phyloP scores from a whole-genome alignment of 2,797 vertebrate genomes.

The Pangasius djambal region DNA sequence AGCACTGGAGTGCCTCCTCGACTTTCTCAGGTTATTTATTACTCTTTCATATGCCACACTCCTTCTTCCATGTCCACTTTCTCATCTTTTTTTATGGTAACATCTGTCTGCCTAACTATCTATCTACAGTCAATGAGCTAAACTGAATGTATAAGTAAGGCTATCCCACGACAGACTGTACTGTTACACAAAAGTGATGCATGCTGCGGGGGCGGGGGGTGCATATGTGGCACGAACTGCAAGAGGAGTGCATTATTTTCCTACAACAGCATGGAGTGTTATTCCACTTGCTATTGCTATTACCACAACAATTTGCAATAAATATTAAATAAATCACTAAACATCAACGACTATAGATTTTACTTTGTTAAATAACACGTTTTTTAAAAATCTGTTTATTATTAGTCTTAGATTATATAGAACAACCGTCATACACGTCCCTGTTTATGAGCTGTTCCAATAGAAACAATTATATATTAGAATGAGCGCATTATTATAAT shows the following conservation, averaged over 20 bases:
- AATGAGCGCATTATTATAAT: neutral
- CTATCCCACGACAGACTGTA: neutral
- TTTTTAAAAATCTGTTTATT: neutral
- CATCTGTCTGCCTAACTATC: neutral
- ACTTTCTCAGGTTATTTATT: slow-evolving; percentile 64
- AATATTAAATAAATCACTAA: neutral
- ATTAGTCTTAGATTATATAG: neutral
- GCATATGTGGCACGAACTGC: too few species aligned
- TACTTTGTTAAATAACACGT: too few species aligned
- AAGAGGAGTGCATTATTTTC: neutral
- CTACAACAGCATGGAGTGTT: neutral
- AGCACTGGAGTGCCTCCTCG: slow-evolving; percentile 25
- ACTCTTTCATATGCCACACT: slow-evolving; percentile 5
- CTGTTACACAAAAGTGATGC: neutral
- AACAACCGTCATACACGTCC: neutral
- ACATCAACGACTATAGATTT: too few species aligned
- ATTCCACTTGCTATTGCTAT: neutral
- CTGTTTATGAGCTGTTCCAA: neutral
- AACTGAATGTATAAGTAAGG: neutral
- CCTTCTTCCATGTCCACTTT: neutral
- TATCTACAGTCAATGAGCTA: neutral
- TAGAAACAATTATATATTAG: neutral
- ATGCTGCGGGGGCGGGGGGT: too few species aligned
- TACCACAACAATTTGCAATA: neutral
- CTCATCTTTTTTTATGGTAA: neutral